A percentile compares a stretch with the other conserved stretches of the same genome.
Conservation (phyloP, 2,888 invertebrate genomes). For the Drosophila anceps region DNA sequence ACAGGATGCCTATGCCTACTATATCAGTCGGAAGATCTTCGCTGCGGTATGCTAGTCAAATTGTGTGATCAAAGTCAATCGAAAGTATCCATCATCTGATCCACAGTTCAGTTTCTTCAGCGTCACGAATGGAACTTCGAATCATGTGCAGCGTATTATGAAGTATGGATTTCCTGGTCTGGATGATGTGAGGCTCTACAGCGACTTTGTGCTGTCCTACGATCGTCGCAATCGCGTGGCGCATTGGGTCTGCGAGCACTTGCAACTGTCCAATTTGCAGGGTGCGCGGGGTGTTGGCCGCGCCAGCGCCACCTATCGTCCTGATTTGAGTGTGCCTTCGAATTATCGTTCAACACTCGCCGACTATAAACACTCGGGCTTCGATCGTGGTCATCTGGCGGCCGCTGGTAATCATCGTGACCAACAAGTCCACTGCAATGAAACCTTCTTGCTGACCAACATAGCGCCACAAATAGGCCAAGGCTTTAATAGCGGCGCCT, state of each 20-base stretch:
- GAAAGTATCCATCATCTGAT: not conserved
- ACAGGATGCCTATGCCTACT: constrained; percentile 75
- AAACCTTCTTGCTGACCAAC: constrained; percentile 96
- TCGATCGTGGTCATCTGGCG: constrained; percentile 97
- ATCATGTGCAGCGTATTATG: constrained; percentile 91
- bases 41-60: constrained; percentile 53
- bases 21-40: constrained; percentile 66
- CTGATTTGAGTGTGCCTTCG: constrained; percentile 92
- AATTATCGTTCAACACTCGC: constrained; percentile 92
- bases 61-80: not conserved
- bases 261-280: constrained; percentile 90
- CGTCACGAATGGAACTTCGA: constrained; percentile 1
- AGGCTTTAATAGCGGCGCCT: constrained; percentile 95
- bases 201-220: constrained; percentile 96
- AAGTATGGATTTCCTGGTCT: constrained; percentile 96
- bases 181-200: constrained; percentile 93
- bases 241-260: constrained; percentile 98
- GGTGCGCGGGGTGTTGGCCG: constrained; percentile 89
- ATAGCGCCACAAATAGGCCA: constrained; percentile 97
- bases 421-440: constrained; percentile 91
- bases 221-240: constrained; percentile 94
- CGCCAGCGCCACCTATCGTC: constrained; percentile 91
- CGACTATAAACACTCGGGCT: constrained; percentile 96
- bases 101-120: constrained; percentile 62
- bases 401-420: constrained; percentile 97